Evolutionary conservation across 2,797 vertebrate genomes (phyloP).

Genomic region (Triplophysa bombifrons): DNA sequence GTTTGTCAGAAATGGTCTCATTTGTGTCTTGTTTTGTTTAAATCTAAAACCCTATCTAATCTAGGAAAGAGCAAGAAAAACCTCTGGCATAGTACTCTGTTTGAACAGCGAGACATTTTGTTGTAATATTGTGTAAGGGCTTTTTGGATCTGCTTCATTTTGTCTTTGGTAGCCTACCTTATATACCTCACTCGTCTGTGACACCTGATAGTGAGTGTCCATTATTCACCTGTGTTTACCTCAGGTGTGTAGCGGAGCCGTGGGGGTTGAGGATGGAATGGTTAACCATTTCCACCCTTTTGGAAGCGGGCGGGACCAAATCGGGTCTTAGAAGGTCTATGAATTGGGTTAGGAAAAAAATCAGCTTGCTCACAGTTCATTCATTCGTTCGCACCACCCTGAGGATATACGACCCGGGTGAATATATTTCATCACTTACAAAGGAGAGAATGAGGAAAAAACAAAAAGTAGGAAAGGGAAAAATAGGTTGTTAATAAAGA

Average conservation of each 20-base stretch:
- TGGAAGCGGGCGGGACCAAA: conserved; percentile 55
- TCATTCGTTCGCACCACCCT: conserved; percentile 52
- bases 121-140: conserved; percentile 56
- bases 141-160: conserved; percentile 65
- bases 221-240: conserved; percentile 76
- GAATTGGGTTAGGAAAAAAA: conserved; percentile 39
- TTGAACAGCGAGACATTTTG: conserved; percentile 19
- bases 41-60: neutral
- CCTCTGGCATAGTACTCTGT: neutral
- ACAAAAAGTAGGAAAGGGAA: neutral
- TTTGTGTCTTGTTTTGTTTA: neutral
- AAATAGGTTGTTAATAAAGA: conserved; percentile 28
- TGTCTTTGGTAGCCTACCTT: conserved; percentile 65
- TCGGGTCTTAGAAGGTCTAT: conserved; percentile 51
- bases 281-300: conserved; percentile 7
- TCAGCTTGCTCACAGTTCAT: conserved; percentile 43
- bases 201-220: conserved; percentile 67
- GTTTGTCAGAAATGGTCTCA: neutral
- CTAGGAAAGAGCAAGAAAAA: too few species aligned
- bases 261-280: conserved; percentile 4
- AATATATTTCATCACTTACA: conserved; percentile 46
- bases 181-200: conserved; percentile 57
- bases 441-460: conserved; percentile 21
- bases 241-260: conserved; percentile 66
- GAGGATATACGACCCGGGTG: conserved; percentile 60